A percentile compares a stretch with the other conserved stretches of the same genome.
Conservation (phyloP, 2,797 vertebrate species). For the Champsocephalus esox region DNA sequence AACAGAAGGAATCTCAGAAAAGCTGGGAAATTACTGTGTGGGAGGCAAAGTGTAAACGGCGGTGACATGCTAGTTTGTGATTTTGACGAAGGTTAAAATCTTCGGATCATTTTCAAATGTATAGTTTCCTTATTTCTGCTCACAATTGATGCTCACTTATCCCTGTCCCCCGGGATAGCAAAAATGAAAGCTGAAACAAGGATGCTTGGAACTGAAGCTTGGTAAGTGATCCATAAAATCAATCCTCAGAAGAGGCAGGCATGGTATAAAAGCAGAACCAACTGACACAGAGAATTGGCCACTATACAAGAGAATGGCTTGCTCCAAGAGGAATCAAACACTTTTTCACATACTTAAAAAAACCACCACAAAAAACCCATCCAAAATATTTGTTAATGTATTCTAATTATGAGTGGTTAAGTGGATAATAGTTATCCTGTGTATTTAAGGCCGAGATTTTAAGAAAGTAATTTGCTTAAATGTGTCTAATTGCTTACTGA, state of each 20-base stretch:
- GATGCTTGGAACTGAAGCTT: no score
- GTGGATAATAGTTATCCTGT: conserved; percentile 35
- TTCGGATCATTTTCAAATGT: not conserved
- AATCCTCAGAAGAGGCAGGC: not conserved
- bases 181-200: no score
- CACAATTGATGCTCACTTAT: not conserved
- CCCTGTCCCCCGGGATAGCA: no score
- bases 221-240: no score
- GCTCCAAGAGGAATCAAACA: not conserved
- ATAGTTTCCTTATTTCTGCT: conserved; percentile 3
- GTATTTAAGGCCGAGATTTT: conserved; percentile 27
- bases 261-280: conserved; percentile 34
- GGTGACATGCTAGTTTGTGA: conserved; percentile 1
- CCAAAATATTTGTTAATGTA: conserved; percentile 17
- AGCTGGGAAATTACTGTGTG: conserved; percentile 20
- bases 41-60: conserved; percentile 20
- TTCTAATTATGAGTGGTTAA: conserved; percentile 28
- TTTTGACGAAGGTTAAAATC: conserved; percentile 1
- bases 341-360: conserved; percentile 8
- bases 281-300: conserved; percentile 44
- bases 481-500: conserved; percentile 36
- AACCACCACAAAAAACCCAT: conserved; percentile 1
- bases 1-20: not conserved
- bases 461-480: conserved; percentile 42
- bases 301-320: conserved; percentile 2